Evolutionary conservation across 1,140 invertebrate genomes (phyloP), one percentile per base, ranked within the genome.

Genomic region (Ips nitidus): DNA sequence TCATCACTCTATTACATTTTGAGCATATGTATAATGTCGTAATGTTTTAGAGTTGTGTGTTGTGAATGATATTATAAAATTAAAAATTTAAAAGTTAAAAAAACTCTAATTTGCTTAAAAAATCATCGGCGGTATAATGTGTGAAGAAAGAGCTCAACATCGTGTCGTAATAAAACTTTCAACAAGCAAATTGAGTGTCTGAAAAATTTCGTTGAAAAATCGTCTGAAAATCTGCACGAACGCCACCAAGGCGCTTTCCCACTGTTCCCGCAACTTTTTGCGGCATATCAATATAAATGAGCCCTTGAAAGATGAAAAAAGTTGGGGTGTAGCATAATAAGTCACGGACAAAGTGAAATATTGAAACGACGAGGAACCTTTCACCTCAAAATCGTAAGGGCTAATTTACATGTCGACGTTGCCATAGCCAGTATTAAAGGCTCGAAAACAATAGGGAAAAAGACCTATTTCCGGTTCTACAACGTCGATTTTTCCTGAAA

Each of bases 91-190:
- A 22, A 22, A 22, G 22, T 22, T 22, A 22, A 22, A 22, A 22
- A 22, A 22, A 22, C 0, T 22, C 22, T 22, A 22, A 22, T 22
- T 22, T 22, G 22, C 22, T 22, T 22, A 22, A 22, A 22, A 22
- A 22, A 22, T 22, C 22, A 22, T 22, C 22, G 22, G 22, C 22
- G 22, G 22, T 22, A 22, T 22, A 22, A 22, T 22, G 22, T 22
- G 22, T 22, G 22, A 22, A 22, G 22, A 43, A 47, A 47, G 59
- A 45, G 61, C 40, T 63, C 40, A 52, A 63, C 47, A 63, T 42
- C 61, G 61, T 63, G 61, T 63, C 37, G 61, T 63, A 63, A 63
- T 63, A 63, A 63, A 63, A 63, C 61, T 63, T 63, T 63, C 47
- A 39, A 63, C 61, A 38, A 45, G 41, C 61, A 63, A 63, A 63